Evolutionary conservation across 2,113 vertebrate genomes (phyloP).

Genomic region (Phalacrocorax pelagicus): DNA sequence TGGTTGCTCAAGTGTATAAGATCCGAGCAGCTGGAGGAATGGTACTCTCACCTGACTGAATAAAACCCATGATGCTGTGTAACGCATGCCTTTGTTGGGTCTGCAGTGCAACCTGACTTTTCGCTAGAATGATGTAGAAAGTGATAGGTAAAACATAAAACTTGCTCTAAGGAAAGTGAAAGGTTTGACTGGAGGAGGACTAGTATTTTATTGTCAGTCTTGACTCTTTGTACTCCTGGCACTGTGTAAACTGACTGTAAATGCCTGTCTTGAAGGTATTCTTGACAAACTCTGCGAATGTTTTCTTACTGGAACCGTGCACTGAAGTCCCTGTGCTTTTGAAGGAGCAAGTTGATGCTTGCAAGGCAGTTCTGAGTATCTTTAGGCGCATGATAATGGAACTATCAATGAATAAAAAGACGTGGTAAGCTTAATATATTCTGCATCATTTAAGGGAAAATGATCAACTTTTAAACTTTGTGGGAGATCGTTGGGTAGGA

Average conservation of each 20-base stretch:
- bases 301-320: conserved; percentile 95
- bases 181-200: not conserved
- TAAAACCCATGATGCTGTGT: not conserved
- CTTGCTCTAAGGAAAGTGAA: not conserved
- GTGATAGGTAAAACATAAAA: not conserved
- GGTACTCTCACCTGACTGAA: not conserved
- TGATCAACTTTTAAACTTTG: not conserved
- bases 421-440: conserved; percentile 79
- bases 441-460: not conserved
- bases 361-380: conserved; percentile 92
- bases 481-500: not conserved
- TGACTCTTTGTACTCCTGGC: not conserved
- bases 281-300: conserved; percentile 93
- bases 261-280: conserved; percentile 83
- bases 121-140: not conserved
- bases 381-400: conserved; percentile 99
- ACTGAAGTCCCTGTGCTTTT: conserved; percentile 89
- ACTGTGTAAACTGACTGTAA: not conserved
- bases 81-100: not conserved
- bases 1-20: not conserved
- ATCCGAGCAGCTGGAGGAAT: not conserved
- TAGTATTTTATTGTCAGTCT: not conserved
- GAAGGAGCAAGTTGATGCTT: conserved; percentile 95
- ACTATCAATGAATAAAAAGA: conserved; percentile 89
- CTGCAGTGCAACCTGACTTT: not conserved